Base-by-base conservation (phyloP, 2,797 vertebrate genomes). In the Loriculus beryllinus region DNA sequence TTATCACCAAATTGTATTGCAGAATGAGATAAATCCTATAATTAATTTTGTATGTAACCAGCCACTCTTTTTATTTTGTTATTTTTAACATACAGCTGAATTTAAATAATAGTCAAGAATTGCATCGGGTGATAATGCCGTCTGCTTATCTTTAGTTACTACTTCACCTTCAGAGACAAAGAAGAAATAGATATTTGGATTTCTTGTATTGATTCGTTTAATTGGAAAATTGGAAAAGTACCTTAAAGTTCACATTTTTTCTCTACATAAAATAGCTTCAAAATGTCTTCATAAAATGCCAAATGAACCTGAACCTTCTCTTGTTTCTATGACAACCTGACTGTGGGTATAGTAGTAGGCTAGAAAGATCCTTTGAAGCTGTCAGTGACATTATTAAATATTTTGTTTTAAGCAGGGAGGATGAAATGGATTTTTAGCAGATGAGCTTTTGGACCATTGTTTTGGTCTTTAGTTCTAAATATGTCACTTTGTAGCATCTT, bases 271-370 rank as follows among this genome's bases (percentile, higher is more conserved):
- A 94, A 93, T 89, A 90, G 77, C 64, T 84, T 95, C 92, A 81
- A 94, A 95, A 90, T 86, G 43, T 88, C 86, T 88, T 86, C 77
- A 88, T 96, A 95, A 96, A 94, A 84, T 82, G 54, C 68, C 65
- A 85, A 92, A 96, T 86, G 88, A 93, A 96, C 87, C 86, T 81
- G 65, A 95, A 91, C 79, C 48, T 92, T 45, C 43, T 54, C 81
- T 72, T 9, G 96, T 97, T 97, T 96, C 97, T 82, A 97, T 97
- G 96, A 68, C 96, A 97, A 96, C 97, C 63, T 49, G 63, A 39
- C 39, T 33, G 42, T 82, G 40, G 40, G 59, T 69, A 35, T 31
- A 74, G 57, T 45, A 7, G 3, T 78, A 37, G 64, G 37, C 56
- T 88, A 60, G 69, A 51, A 69, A 51, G 31, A 89, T 72, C 48